phyloP scores from a whole-genome alignment of 2,797 vertebrate genomes.

The Rhadinocentrus ornatus region DNA sequence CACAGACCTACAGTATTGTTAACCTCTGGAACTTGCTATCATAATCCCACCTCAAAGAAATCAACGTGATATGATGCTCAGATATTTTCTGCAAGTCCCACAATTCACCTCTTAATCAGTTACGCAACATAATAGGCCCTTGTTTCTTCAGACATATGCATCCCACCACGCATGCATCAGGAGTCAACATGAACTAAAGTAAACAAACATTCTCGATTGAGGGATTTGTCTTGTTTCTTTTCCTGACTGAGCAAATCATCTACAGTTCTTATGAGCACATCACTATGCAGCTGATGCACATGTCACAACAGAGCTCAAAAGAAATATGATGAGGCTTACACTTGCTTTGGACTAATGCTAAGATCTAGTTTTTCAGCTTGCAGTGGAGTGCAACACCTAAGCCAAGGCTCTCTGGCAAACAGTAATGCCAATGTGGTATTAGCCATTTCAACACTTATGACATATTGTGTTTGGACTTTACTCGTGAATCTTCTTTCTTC shows the following conservation, averaged over 20 bases:
- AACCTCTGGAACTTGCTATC: too few relatives aligned
- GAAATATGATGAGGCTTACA: constrained; percentile 11
- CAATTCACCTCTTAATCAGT: too few relatives aligned
- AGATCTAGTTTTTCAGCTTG: constrained; percentile 15
- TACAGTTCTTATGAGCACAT: constrained; percentile 6
- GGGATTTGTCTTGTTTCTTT: neutral
- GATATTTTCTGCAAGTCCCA: too few relatives aligned
- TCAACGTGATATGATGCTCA: too few relatives aligned
- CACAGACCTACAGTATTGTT: too few relatives aligned
- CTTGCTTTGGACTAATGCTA: constrained; percentile 1
- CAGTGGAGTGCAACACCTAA: constrained; percentile 19
- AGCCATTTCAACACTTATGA: constrained; percentile 71
- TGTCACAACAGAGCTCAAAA: constrained; percentile 12
- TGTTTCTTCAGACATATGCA: neutral
- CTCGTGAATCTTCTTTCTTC: constrained; percentile 53
- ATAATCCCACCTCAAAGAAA: too few relatives aligned
- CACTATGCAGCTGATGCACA: neutral
- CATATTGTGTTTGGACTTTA: constrained; percentile 61
- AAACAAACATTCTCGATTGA: neutral
- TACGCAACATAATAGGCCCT: neutral
- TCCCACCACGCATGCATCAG: neutral
- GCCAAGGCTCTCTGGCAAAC: constrained; percentile 28
- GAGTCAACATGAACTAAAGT: neutral
- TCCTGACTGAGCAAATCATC: neutral
- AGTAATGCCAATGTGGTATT: constrained; percentile 42